These are phyloP conservation scores for Deroplatys truncata DNA, from an alignment of 2,888 invertebrate genomes.

Conservation along the genomic window DNA sequence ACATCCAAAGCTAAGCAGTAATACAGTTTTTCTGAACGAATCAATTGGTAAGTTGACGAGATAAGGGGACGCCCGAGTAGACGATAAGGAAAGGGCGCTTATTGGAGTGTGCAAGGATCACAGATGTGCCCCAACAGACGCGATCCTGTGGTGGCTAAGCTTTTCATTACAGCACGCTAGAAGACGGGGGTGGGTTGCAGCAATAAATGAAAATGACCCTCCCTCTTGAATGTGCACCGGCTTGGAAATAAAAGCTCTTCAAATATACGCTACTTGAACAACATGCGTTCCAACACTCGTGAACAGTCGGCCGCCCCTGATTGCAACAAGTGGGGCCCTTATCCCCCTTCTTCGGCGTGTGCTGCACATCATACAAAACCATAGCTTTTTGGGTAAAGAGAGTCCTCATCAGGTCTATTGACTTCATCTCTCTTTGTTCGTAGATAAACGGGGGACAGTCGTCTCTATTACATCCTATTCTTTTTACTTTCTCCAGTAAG, in stretches of 20 bases:
- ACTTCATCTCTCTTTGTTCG: not conserved
- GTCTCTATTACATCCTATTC: not conserved
- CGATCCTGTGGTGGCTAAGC: not conserved
- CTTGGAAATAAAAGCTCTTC: not conserved
- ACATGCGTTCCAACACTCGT: not conserved
- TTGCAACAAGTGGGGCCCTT: slow-evolving; percentile 4
- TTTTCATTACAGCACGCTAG: not conserved
- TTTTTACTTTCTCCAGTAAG: too few relatives aligned
- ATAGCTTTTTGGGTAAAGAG: not conserved
- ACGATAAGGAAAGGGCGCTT: not conserved
- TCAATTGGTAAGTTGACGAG: too few relatives aligned
- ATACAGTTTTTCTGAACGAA: too few relatives aligned
- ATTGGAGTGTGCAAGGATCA: not conserved
- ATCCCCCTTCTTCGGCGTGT: not conserved
- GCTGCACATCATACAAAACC: too few relatives aligned
- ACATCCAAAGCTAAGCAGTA: too few relatives aligned
- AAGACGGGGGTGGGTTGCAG: not conserved
- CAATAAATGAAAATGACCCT: not conserved
- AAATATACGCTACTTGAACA: not conserved
- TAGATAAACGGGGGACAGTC: not conserved
- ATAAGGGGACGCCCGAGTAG: too few relatives aligned
- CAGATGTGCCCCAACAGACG: not conserved
- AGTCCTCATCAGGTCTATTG: not conserved
- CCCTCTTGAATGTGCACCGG: not conserved
- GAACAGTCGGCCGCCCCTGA: not conserved